A percentile compares a stretch with the other conserved stretches of the same genome.
phyloP scores from a whole-genome alignment of 2,113 vertebrate genomes.

The Irena cyanogastra region DNA sequence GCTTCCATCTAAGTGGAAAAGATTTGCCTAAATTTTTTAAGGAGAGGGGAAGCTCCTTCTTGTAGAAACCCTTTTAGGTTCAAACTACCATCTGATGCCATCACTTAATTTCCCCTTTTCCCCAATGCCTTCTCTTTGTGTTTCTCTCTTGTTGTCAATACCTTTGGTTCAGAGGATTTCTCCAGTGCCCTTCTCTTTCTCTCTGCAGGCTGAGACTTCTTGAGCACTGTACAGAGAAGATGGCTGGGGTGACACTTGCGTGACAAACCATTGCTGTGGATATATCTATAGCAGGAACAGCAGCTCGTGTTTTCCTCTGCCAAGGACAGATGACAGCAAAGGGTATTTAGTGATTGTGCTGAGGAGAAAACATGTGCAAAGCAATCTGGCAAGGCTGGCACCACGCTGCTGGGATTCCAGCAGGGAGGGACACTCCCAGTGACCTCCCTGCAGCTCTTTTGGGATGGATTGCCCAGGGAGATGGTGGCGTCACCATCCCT shows the following conservation, averaged over 20 bases:
- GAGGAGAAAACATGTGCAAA: accelerated
- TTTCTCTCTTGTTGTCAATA: neutral
- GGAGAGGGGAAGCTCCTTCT: neutral
- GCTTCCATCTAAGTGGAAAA: neutral
- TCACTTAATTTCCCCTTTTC: neutral
- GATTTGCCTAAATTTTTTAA: neutral
- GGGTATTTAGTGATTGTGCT: neutral
- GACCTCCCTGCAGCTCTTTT: neutral
- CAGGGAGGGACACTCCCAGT: neutral
- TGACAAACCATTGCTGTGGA: neutral
- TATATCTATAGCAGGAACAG: neutral
- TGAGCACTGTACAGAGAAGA: accelerated
- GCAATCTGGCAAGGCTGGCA: neutral
- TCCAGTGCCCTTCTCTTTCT: neutral
- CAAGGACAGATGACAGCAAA: neutral
- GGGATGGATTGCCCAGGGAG: neutral
- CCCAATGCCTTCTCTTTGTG: neutral
- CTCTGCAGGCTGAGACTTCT: neutral
- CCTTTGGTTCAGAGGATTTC: neutral
- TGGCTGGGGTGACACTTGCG: neutral
- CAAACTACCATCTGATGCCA: neutral
- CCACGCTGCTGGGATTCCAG: neutral
- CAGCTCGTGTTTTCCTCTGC: neutral
- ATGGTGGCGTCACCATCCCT: neutral
- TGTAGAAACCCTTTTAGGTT: neutral